Percentiles rank a stretch among this genome's conserved stretches.
These are phyloP conservation scores for Gila robusta DNA, from an alignment of 2,797 vertebrate species.

Conservation along the genomic window DNA sequence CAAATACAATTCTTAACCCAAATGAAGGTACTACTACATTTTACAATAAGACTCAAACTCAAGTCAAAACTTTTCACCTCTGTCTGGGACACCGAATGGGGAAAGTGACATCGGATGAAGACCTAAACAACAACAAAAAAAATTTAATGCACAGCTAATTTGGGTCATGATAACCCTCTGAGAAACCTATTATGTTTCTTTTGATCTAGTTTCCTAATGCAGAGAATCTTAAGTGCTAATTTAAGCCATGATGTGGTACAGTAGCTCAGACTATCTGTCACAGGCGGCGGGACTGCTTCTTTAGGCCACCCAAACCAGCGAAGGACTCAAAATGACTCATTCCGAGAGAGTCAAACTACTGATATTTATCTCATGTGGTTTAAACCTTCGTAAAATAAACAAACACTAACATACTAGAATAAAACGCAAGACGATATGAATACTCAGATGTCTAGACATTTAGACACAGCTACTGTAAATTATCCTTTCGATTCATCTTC, in stretches of 20 bases:
- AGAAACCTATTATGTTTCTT: constrained; percentile 61
- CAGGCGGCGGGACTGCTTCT: neutral
- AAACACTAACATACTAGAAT: neutral
- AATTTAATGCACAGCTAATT: constrained; percentile 61
- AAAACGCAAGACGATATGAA: neutral
- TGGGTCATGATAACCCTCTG: constrained; percentile 66
- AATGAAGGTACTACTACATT: neutral
- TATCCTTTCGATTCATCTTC: neutral
- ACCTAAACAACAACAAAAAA: constrained; percentile 39
- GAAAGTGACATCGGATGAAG: neutral
- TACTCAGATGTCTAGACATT: constrained; percentile 13
- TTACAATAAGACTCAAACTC: neutral
- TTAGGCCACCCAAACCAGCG: neutral
- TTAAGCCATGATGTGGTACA: constrained; percentile 64
- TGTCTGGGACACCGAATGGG: neutral
- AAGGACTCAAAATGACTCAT: neutral
- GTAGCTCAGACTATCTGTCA: constrained; percentile 56
- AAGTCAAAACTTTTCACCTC: neutral
- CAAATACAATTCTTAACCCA: neutral
- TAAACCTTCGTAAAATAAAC: constrained; percentile 2
- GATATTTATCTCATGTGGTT: constrained; percentile 20
- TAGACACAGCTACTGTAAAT: constrained; percentile 40
- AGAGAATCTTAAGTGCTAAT: constrained; percentile 64
- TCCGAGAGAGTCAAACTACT: constrained; percentile 23
- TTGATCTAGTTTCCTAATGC: constrained; percentile 69